Base-by-base conservation (phyloP, 2,797 vertebrate genomes). In the Australoheros facetus region DNA sequence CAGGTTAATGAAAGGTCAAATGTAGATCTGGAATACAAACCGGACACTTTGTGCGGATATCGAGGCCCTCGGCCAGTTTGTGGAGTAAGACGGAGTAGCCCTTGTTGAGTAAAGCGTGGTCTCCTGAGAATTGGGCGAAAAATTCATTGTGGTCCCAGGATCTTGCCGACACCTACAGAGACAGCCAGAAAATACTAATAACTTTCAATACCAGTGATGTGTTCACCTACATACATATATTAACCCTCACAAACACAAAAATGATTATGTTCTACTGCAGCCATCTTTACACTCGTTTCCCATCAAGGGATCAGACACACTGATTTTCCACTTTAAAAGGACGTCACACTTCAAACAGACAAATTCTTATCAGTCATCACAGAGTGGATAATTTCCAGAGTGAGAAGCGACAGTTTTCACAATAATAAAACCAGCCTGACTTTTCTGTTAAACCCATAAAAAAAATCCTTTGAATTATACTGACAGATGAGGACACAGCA, bases 121-220 rank as follows among this genome's bases (percentile, higher is more conserved):
- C 98, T 87, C 98, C 98, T 89, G 98, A 97, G 94, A 99, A 99
- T 92, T 99, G 98, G 42, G 98, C 98, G 83, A 99, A 99, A 91
- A 98, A 98, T 89, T 99, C 98, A 60, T 99, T 99, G 94, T 99
- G 98, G 95, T 99, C 98, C 98, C 98, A 99, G 23, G 98, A 99
- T 75, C 97, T 96, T 42, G 97, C 97, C 0, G 98, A 99, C 80
- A 99, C 98, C 98, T 99, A 16, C 4, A 85, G 5, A 66, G 71
- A 80, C 16, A 85, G 17, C 37, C 2, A 51, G 28, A 56, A 69
- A 32, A 51, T 39, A 39, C 11, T 21, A 48, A n/a, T n/a, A 6
- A 4, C 10, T 51, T 69, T 69, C 3, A 69, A 17, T n/a, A 11
- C 3, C 1, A 51, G 21, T 51, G 10, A 2, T 69, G 48, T 7